Conservation (phyloP, 1,140 invertebrate species). For the Leptoteleia sp. region DNA sequence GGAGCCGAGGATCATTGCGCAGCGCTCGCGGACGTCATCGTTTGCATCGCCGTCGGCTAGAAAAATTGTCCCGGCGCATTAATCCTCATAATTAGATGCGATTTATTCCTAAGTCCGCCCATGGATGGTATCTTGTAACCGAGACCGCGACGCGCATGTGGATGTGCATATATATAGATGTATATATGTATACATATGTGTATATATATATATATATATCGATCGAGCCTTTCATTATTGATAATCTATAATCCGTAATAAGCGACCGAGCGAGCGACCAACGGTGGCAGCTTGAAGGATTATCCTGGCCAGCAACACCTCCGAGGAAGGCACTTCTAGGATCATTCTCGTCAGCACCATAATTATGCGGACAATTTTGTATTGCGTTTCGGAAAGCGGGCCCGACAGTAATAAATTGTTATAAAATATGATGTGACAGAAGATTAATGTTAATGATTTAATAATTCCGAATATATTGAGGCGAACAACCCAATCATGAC, state of each 20-base stretch:
- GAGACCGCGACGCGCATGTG: conserved; percentile 41
- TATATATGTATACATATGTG: background rate
- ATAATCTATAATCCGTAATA: conserved; percentile 80
- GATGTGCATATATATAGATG: background rate
- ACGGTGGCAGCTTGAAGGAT: conserved; percentile 77
- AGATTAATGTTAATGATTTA: conserved; percentile 64
- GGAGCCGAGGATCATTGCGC: conserved; percentile 23
- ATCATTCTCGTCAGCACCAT: conserved; percentile 51
- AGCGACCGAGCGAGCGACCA: conserved; percentile 61
- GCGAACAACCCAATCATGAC: conserved; percentile 29
- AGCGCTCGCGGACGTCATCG: conserved; percentile 41
- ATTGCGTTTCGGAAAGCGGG: conserved; percentile 63
- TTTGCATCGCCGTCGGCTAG: conserved; percentile 56
- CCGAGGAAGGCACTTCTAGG: conserved; percentile 50
- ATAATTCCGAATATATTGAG: conserved; percentile 48
- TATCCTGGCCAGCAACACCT: conserved; percentile 64
- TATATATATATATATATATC: conserved; percentile 32
- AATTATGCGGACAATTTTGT: conserved; percentile 61
- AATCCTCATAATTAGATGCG: conserved; percentile 78
- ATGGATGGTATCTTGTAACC: conserved; percentile 62
- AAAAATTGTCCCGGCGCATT: conserved; percentile 73
- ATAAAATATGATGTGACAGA: conserved; percentile 61
- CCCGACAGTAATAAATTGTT: conserved; percentile 53
- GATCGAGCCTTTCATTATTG: conserved; percentile 76
- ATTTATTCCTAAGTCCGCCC: conserved; percentile 73